These are phyloP conservation scores for Calcarius ornatus DNA, from an alignment of 2,113 vertebrate species.

Conservation along the genomic window DNA sequence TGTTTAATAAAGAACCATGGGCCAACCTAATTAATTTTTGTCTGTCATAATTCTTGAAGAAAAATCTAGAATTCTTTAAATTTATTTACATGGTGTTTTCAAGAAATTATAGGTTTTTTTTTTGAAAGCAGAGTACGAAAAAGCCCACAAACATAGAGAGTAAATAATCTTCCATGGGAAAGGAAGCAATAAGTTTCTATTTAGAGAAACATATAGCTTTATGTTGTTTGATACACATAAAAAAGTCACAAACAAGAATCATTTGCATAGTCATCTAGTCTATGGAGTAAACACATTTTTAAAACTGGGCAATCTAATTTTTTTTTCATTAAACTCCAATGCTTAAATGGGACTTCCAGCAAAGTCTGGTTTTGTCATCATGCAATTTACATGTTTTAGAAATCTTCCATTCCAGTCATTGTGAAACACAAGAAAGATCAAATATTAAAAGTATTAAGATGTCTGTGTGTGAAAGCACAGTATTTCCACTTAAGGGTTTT, in stretches of 20 bases:
- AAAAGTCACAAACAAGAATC: background rate
- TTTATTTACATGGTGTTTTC: background rate
- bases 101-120: background rate
- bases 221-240: background rate
- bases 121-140: background rate
- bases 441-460: background rate
- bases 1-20: background rate
- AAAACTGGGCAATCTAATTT: background rate
- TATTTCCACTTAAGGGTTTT: background rate
- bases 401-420: background rate
- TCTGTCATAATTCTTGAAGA: background rate
- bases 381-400: background rate
- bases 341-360: background rate
- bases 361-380: background rate
- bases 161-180: background rate
- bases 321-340: background rate
- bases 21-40: background rate
- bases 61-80: background rate
- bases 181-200: background rate
- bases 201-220: background rate
- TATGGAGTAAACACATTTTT: background rate
- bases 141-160: background rate
- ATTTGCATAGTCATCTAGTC: background rate
- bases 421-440: background rate
- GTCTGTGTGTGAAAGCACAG: background rate